A percentile compares a stretch with the other conserved stretches of the same genome.
phyloP scores from a whole-genome alignment of 2,888 invertebrate species.

The Leptodirus hochenwartii region DNA sequence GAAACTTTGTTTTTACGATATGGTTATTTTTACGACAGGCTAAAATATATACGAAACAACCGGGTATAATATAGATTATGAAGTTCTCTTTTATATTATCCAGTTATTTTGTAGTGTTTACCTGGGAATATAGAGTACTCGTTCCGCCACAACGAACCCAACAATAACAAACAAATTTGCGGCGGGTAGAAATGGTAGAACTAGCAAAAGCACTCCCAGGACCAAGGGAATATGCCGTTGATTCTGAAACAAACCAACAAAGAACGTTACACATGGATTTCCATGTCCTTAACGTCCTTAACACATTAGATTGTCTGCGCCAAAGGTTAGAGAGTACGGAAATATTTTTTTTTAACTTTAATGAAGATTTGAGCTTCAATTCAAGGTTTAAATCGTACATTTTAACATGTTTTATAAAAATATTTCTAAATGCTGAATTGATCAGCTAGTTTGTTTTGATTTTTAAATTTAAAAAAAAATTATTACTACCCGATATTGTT shows the following conservation, averaged over 20 bases:
- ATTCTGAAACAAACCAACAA: constrained; percentile 30
- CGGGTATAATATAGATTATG: constrained; percentile 3
- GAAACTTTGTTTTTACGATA: not conserved
- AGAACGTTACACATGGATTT: constrained; percentile 6
- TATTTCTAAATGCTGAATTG: too few relatives aligned
- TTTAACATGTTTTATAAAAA: too few relatives aligned
- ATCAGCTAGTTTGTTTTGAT: too few relatives aligned
- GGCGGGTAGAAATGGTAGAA: constrained; percentile 72
- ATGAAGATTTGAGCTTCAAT: too few relatives aligned
- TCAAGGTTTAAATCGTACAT: too few relatives aligned
- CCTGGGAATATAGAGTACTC: constrained; percentile 79
- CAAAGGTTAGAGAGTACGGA: too few relatives aligned
- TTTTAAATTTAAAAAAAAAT: too few relatives aligned
- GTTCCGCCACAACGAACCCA: constrained; percentile 72
- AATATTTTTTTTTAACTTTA: too few relatives aligned
- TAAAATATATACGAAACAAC: not conserved
- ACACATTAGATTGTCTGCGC: too few relatives aligned
- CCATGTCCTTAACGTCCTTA: too few relatives aligned
- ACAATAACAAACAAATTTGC: constrained; percentile 67
- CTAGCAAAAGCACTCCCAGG: constrained; percentile 50
- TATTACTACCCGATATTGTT: too few relatives aligned
- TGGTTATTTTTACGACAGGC: not conserved
- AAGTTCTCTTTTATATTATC: not conserved
- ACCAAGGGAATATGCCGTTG: constrained; percentile 50
- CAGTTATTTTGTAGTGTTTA: constrained; percentile 28